These are phyloP conservation scores for Acrobasis consociella DNA, from an alignment of 2,888 invertebrate species.

Conservation along the genomic window DNA sequence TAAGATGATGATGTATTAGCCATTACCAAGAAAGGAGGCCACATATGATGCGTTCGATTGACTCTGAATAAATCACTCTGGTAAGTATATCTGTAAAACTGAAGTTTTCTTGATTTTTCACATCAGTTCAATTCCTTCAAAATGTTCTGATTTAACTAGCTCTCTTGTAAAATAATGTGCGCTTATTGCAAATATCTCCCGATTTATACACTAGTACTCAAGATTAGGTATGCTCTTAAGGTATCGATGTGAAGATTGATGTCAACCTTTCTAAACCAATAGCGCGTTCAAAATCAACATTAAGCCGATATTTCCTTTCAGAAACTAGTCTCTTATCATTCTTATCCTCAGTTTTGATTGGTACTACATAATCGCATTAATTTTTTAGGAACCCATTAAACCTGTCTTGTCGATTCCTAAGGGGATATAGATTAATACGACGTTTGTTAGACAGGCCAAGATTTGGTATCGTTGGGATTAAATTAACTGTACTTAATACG, in stretches of 20 bases:
- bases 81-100: too few species aligned
- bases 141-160: too few species aligned
- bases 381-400: constrained; percentile 34
- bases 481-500: constrained; percentile 68
- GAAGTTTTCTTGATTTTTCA: too few species aligned
- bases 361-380: constrained; percentile 24
- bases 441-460: constrained; percentile 63
- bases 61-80: too few species aligned
- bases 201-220: too few species aligned
- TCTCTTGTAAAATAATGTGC: too few species aligned
- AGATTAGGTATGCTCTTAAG: too few species aligned
- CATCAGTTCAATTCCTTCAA: too few species aligned
- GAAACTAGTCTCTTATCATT: constrained; percentile 12
- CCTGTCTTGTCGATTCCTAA: constrained; percentile 27
- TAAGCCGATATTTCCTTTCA: constrained; percentile 15
- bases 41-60: too few species aligned
- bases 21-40: too few species aligned
- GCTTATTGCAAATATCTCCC: not conserved
- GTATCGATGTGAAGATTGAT: too few species aligned
- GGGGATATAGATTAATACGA: constrained; percentile 51
- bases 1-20: too few species aligned
- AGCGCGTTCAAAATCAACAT: constrained; percentile 8
- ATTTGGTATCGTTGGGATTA: constrained; percentile 60
- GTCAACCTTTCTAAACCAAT: constrained; percentile 6
- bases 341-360: constrained; percentile 20